These are phyloP conservation scores for Drosophila nr. perissopoda DNA, from an alignment of 2,888 invertebrate genomes.

Conservation along the genomic window DNA sequence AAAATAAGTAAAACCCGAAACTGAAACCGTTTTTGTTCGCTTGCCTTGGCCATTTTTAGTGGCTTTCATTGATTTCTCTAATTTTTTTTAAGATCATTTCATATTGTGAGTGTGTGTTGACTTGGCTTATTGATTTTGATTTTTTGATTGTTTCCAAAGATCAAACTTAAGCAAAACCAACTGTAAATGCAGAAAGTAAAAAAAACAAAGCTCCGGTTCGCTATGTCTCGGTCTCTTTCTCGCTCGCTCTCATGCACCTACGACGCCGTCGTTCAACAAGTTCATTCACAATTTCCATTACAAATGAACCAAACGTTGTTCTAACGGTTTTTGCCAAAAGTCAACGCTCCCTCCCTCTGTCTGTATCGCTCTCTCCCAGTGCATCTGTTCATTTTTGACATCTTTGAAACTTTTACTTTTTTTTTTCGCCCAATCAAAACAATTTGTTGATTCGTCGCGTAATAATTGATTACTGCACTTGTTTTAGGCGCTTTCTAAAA, in stretches of 20 bases:
- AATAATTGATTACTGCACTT: constrained; percentile 76
- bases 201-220: constrained; percentile 4
- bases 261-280: constrained; percentile 14
- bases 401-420: constrained; percentile 60
- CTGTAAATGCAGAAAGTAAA: constrained; percentile 63
- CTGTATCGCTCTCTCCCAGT: not conserved
- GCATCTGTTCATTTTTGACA: constrained; percentile 12
- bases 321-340: constrained; percentile 67
- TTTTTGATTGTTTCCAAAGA: constrained; percentile 61
- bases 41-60: constrained; percentile 39
- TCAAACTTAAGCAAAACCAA: constrained; percentile 30
- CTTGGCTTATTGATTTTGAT: constrained; percentile 62
- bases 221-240: constrained; percentile 11
- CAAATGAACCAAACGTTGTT: constrained; percentile 57
- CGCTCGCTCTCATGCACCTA: constrained; percentile 27
- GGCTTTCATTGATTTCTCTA: constrained; percentile 76
- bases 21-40: constrained; percentile 68
- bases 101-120: constrained; percentile 31
- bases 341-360: not conserved
- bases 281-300: constrained; percentile 56
- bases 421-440: constrained; percentile 36
- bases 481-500: constrained; percentile 76
- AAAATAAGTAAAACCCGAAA: constrained; percentile 36
- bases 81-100: constrained; percentile 57
- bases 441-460: constrained; percentile 62